Conservation (phyloP, 1,140 invertebrate genomes). For the Drosophila insularis region DNA sequence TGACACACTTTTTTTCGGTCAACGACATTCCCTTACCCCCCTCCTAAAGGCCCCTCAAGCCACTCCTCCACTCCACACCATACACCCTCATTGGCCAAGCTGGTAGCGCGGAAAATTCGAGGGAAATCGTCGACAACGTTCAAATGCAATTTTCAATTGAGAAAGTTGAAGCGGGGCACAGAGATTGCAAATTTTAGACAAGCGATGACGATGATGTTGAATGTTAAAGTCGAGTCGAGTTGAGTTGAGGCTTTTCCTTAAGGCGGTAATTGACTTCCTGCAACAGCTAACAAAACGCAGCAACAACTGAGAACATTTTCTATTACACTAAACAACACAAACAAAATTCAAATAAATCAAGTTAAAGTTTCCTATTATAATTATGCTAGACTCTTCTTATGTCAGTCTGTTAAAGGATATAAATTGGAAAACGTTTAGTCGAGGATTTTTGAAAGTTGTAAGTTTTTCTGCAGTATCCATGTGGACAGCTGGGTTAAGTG, state of each 20-base stretch:
- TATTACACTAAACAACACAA: not conserved
- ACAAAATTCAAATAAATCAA: too few relatives aligned
- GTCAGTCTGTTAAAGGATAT: too few relatives aligned
- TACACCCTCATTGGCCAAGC: conserved; percentile 42
- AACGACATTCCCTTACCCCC: conserved; percentile 35
- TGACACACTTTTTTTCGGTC: conserved; percentile 75
- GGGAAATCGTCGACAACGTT: conserved; percentile 51
- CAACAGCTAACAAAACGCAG: conserved; percentile 10
- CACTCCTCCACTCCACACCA: not conserved
- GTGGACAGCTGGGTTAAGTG: too few relatives aligned
- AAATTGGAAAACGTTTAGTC: too few relatives aligned
- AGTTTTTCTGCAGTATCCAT: too few relatives aligned
- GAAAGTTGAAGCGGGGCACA: conserved; percentile 57
- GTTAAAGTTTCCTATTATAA: too few relatives aligned
- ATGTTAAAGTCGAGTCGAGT: conserved; percentile 27
- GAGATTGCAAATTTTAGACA: conserved; percentile 56
- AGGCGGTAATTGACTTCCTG: conserved; percentile 57
- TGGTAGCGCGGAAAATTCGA: conserved; percentile 67
- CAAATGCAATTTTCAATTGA: conserved; percentile 74
- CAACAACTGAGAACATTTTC: conserved; percentile 38
- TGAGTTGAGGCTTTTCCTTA: conserved; percentile 29
- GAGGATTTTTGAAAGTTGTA: too few relatives aligned
- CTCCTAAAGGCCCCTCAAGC: not conserved
- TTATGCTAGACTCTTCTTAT: too few relatives aligned
- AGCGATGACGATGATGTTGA: conserved; percentile 29